Conservation (phyloP, 2,113 vertebrate genomes). For the Syrmaticus mikado region DNA sequence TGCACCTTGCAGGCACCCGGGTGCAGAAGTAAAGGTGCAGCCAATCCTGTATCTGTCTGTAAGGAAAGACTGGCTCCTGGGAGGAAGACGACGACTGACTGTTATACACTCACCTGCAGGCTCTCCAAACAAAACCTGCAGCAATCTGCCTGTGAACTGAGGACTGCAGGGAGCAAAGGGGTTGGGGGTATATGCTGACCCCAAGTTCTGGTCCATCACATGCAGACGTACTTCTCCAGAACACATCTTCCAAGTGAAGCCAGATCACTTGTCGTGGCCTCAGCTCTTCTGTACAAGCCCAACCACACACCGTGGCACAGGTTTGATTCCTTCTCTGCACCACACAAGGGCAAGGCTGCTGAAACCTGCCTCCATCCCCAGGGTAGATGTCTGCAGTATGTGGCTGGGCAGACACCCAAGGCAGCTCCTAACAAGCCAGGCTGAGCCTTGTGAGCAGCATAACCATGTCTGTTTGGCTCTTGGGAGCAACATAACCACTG, state of each 20-base stretch:
- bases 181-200: background rate
- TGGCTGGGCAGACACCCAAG: conserved; percentile 24
- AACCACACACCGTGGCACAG: background rate
- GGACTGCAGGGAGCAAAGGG: background rate
- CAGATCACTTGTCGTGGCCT: background rate
- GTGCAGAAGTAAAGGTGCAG: background rate
- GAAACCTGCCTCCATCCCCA: background rate
- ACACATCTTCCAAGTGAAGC: background rate
- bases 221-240: background rate
- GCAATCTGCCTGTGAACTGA: background rate
- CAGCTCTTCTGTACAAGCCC: background rate
- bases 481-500: background rate
- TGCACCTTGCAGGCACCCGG: background rate
- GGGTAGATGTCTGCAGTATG: conserved; percentile 18
- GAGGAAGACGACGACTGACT: background rate
- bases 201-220: background rate
- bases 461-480: background rate
- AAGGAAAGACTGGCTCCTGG: background rate
- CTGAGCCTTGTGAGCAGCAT: background rate
- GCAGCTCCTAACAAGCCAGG: background rate
- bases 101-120: background rate
- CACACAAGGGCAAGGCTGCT: background rate
- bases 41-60: background rate
- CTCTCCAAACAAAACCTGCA: background rate
- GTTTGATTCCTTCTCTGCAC: background rate